These are phyloP conservation scores for Petrocephalus microphthalmus DNA, from an alignment of 2,113 vertebrate species.

Conservation along the genomic window DNA sequence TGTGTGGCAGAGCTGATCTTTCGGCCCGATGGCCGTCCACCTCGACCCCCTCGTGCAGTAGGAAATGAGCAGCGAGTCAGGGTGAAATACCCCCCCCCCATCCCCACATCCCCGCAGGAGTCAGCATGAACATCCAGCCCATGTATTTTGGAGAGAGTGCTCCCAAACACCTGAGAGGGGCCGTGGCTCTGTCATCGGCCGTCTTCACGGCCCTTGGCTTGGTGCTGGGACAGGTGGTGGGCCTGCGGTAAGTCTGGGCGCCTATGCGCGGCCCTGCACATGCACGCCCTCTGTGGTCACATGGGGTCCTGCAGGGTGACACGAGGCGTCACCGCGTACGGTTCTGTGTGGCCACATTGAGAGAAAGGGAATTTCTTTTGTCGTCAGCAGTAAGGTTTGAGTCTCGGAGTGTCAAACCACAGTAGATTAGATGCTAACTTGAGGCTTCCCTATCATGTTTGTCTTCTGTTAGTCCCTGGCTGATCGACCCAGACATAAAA, in stretches of 20 bases:
- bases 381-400: not conserved
- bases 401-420: not conserved
- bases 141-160: slow-evolving; percentile 89
- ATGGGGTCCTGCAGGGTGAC: not conserved
- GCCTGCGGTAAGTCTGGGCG: slow-evolving; percentile 64
- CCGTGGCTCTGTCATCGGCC: slow-evolving; percentile 71
- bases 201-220: slow-evolving; percentile 77
- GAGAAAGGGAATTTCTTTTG: not conserved
- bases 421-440: not conserved
- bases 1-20: not conserved
- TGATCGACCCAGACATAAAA: not conserved
- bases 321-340: not conserved
- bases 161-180: slow-evolving; percentile 75
- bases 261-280: not conserved
- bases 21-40: not conserved
- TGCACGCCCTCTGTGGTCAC: not conserved
- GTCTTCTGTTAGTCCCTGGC: not conserved
- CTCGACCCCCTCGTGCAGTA: not conserved
- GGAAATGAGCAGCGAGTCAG: not conserved
- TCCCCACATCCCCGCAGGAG: slow-evolving; percentile 62
- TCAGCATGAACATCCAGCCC: slow-evolving; percentile 87
- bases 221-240: slow-evolving; percentile 74
- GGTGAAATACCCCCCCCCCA: not conserved
- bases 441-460: not conserved
- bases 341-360: not conserved